Evolutionary conservation across 2,888 invertebrate genomes (phyloP).

Genomic region (Aricia artaxerxes): DNA sequence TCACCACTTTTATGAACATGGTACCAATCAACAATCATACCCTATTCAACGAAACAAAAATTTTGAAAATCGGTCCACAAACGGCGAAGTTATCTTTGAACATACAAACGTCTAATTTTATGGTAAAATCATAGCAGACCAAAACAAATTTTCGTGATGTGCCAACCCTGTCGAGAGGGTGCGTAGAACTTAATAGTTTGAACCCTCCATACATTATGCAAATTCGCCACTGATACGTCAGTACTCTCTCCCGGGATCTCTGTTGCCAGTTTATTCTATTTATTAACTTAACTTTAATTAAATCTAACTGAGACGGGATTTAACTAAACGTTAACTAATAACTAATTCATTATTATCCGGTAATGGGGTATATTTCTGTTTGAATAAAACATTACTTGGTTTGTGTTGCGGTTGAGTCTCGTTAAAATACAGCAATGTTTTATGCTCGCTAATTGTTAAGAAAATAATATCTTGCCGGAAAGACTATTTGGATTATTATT

Average conservation of each 20-base stretch:
- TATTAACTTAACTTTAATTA: conserved; percentile 80
- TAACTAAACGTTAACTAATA: conserved; percentile 31
- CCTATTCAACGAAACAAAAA: no score
- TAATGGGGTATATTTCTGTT: conserved; percentile 23
- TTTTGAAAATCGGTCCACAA: no score
- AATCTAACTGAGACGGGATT: conserved; percentile 55
- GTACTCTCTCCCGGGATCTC: conserved; percentile 77
- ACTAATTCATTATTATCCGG: conserved; percentile 21
- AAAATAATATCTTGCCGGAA: neutral
- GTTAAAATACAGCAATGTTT: neutral
- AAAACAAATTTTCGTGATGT: neutral
- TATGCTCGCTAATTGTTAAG: neutral
- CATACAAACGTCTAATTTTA: neutral
- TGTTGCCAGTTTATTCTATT: conserved; percentile 75
- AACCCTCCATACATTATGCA: conserved; percentile 78
- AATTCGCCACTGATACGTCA: conserved; percentile 79
- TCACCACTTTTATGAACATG: no score
- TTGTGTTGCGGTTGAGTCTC: neutral
- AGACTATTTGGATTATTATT: neutral
- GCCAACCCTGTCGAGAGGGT: conserved; percentile 48
- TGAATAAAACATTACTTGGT: neutral
- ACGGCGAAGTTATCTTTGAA: no score
- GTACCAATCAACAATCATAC: no score
- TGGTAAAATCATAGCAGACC: neutral
- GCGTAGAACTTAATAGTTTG: conserved; percentile 74